Conservation (phyloP, 2,888 invertebrate genomes). For the Dicyrtomina minuta region DNA sequence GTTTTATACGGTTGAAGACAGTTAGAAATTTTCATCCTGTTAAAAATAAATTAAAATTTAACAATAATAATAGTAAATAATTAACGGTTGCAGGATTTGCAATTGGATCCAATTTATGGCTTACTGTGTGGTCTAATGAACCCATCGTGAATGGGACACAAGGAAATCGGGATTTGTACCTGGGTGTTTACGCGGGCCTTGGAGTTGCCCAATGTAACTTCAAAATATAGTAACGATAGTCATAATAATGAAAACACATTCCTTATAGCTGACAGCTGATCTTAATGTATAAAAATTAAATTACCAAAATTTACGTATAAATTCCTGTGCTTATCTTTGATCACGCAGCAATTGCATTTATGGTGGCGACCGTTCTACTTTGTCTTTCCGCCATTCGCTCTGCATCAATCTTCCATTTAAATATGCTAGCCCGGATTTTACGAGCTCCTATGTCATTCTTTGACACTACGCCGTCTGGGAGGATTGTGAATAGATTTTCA, state of each 20-base stretch:
- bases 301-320: too few relatives aligned
- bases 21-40: background rate
- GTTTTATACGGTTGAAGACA: background rate
- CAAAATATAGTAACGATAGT: background rate
- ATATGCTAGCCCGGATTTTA: slow-evolving; percentile 67
- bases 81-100: slow-evolving; percentile 40
- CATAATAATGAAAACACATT: slow-evolving; percentile 5
- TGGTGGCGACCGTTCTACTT: slow-evolving; percentile 57
- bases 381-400: slow-evolving; percentile 62
- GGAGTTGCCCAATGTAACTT: slow-evolving; percentile 55
- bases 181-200: slow-evolving; percentile 56
- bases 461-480: slow-evolving; percentile 76
- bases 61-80: slow-evolving; percentile 1
- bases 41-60: background rate
- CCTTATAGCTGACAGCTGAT: too few relatives aligned
- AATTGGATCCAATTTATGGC: slow-evolving; percentile 55
- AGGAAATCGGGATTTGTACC: slow-evolving; percentile 54
- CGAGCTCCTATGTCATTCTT: slow-evolving; percentile 72
- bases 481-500: slow-evolving; percentile 69
- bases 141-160: slow-evolving; percentile 44
- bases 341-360: too few relatives aligned
- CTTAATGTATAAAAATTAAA: too few relatives aligned
- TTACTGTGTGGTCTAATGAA: slow-evolving; percentile 53
- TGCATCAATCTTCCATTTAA: slow-evolving; percentile 66
- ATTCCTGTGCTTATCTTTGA: slow-evolving; percentile 56